Evolutionary conservation across 2,797 vertebrate species (phyloP).

Genomic region (Etheostoma perlongum): DNA sequence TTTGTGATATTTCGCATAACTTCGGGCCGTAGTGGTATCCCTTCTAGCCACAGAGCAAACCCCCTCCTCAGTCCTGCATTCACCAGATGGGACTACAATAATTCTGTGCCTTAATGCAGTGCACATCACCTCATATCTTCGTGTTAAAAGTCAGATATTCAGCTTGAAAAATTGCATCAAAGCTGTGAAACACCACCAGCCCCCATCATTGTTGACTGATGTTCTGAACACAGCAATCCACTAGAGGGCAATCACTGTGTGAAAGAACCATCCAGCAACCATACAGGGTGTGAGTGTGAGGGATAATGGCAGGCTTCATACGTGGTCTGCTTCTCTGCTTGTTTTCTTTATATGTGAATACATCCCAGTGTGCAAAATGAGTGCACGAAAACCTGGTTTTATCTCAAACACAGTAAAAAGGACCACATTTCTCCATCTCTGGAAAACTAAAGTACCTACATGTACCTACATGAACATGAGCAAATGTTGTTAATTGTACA

Average conservation of each 20-base stretch:
- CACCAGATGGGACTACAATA: not conserved
- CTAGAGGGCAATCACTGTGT: constrained; percentile 74
- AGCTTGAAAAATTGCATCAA: not conserved
- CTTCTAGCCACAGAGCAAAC: not conserved
- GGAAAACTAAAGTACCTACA: not conserved
- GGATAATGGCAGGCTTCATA: constrained; percentile 30
- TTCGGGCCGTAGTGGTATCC: too few relatives aligned
- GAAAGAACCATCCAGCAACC: constrained; percentile 23
- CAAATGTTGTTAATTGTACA: not conserved
- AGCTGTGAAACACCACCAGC: constrained; percentile 22
- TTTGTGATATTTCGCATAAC: too few relatives aligned
- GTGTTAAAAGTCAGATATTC: not conserved
- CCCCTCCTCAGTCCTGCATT: constrained; percentile 8
- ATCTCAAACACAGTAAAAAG: not conserved
- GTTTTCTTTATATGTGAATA: not conserved
- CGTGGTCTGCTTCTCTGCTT: not conserved
- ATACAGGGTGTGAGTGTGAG: not conserved
- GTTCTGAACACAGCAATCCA: constrained; percentile 56
- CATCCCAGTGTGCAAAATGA: not conserved
- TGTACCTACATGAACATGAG: not conserved
- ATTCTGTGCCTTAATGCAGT: not conserved
- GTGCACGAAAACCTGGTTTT: not conserved
- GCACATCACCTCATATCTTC: not conserved
- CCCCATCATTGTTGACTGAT: constrained; percentile 14
- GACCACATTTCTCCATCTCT: not conserved